phyloP scores from a whole-genome alignment of 2,797 vertebrate species.

The Stomatorhinus walkeri region DNA sequence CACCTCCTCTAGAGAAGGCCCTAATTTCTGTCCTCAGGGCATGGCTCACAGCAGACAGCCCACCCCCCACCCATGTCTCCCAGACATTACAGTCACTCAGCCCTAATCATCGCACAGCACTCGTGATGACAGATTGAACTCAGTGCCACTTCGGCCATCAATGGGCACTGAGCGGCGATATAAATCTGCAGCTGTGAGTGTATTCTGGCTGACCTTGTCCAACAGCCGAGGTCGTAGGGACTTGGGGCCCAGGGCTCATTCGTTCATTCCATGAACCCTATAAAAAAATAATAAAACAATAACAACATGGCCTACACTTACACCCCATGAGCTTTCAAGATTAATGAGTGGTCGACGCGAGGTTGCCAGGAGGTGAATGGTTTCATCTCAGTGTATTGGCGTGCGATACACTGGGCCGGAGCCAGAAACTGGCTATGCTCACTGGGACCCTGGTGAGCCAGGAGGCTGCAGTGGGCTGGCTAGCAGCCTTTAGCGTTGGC shows the following conservation, averaged over 20 bases:
- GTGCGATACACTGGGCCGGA: neutral
- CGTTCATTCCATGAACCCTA: slow-evolving; percentile 24
- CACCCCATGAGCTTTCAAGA: neutral
- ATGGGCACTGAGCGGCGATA: slow-evolving; percentile 32
- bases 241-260: slow-evolving; percentile 40
- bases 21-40: slow-evolving; percentile 36
- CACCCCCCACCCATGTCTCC: slow-evolving; percentile 30
- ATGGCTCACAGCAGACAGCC: slow-evolving; percentile 17
- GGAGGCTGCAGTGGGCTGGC: neutral
- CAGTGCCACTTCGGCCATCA: slow-evolving; percentile 42
- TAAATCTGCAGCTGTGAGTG: slow-evolving; percentile 44
- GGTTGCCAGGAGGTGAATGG: slow-evolving; percentile 31
- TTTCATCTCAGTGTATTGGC: slow-evolving; percentile 3
- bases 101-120: slow-evolving; percentile 39
- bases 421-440: neutral
- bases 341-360: slow-evolving; percentile 39
- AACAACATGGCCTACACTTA: neutral
- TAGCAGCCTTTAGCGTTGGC: neutral
- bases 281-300: slow-evolving; percentile 22
- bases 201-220: slow-evolving; percentile 53
- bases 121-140: slow-evolving; percentile 50
- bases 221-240: slow-evolving; percentile 38
- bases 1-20: neutral
- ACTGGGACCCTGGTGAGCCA: neutral
- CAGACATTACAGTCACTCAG: slow-evolving; percentile 9